Evolutionary conservation across 2,888 invertebrate genomes (phyloP).

Genomic region (Pimpla rufipes): DNA sequence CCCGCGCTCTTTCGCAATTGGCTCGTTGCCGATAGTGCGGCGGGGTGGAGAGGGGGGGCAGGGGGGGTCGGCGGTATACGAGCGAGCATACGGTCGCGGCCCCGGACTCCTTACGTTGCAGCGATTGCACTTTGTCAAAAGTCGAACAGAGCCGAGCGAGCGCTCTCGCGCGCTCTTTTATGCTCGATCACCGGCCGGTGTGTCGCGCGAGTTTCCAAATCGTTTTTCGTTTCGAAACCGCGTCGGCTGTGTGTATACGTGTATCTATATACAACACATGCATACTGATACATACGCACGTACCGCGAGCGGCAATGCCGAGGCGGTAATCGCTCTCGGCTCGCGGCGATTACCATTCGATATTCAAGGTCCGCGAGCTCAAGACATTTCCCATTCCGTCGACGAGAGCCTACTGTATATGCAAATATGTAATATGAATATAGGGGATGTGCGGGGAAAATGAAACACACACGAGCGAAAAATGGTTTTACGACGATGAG

Average conservation of each 20-base stretch:
- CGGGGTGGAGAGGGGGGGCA: not conserved
- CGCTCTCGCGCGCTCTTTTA: not conserved
- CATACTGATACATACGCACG: not conserved
- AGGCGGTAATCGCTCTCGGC: slow-evolving; percentile 32
- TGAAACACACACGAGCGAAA: not conserved
- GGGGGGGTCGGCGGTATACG: not conserved
- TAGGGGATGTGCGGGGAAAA: not conserved
- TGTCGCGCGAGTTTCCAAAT: slow-evolving; percentile 35
- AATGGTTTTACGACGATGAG: too few relatives aligned
- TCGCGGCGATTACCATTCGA: slow-evolving; percentile 24
- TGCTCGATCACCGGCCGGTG: slow-evolving; percentile 14
- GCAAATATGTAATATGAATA: not conserved
- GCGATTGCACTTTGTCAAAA: slow-evolving; percentile 62
- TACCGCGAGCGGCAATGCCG: not conserved
- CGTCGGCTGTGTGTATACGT: not conserved
- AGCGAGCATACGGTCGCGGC: slow-evolving; percentile 1
- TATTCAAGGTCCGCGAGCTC: slow-evolving; percentile 38
- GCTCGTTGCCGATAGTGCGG: slow-evolving; percentile 51
- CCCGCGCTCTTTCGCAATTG: slow-evolving; percentile 66
- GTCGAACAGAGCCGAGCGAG: slow-evolving; percentile 37
- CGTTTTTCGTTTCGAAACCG: slow-evolving; percentile 23
- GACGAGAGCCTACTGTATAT: not conserved
- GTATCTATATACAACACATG: not conserved
- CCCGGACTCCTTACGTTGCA: slow-evolving; percentile 48
- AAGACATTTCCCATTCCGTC: slow-evolving; percentile 17